phyloP scores from a whole-genome alignment of 2,888 invertebrate species.

The Phortica magna region DNA sequence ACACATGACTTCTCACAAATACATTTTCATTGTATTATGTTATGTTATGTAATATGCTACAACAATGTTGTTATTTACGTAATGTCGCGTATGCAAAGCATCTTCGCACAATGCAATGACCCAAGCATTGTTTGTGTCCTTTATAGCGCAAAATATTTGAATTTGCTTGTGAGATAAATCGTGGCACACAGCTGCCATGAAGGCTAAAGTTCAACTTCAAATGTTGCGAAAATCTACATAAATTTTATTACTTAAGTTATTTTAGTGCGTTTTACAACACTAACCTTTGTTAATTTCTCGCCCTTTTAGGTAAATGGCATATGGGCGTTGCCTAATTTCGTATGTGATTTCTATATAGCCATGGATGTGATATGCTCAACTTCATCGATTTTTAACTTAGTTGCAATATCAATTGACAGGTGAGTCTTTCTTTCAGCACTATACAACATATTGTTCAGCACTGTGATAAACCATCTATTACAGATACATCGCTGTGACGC shows the following conservation, averaged over 20 bases:
- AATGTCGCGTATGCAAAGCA: no score
- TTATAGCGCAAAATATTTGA: no score
- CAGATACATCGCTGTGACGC: constrained; percentile 99
- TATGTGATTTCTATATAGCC: constrained; percentile 98
- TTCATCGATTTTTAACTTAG: constrained; percentile 98
- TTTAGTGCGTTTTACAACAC: background rate
- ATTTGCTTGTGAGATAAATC: no score
- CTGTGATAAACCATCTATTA: constrained; percentile 36
- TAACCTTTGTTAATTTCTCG: constrained; percentile 13
- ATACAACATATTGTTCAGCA: background rate
- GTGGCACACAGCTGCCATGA: no score
- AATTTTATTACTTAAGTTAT: background rate
- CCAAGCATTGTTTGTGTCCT: no score
- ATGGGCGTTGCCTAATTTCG: constrained; percentile 93
- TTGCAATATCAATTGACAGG: constrained; percentile 99
- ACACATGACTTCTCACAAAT: background rate
- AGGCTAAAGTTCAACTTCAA: no score
- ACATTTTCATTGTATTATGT: background rate
- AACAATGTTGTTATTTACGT: no score
- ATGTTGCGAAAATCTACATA: background rate
- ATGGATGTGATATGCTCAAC: constrained; percentile 99
- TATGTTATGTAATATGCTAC: background rate
- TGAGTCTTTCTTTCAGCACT: constrained; percentile 73
- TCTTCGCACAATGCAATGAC: no score
- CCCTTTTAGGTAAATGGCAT: constrained; percentile 88